These are phyloP conservation scores for Trachelus tabidus DNA, from an alignment of 2,888 invertebrate species.

Conservation along the genomic window DNA sequence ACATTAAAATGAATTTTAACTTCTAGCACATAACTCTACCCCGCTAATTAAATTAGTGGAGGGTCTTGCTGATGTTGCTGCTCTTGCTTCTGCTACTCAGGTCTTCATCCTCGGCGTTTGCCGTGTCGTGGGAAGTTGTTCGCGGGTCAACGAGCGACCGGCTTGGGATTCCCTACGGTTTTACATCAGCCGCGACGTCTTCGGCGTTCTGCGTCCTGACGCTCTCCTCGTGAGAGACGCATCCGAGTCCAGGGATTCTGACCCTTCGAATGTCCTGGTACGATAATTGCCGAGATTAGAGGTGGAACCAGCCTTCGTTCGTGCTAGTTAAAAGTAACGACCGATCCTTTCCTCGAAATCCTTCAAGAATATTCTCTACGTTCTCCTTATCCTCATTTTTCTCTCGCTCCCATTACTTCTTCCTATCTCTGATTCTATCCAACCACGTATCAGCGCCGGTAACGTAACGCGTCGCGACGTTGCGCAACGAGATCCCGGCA, in stretches of 20 bases:
- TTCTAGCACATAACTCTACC: conserved; percentile 22
- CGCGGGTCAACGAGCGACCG: conserved; percentile 51
- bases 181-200: conserved; percentile 30
- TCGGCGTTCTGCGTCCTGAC: conserved; percentile 22
- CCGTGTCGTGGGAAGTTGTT: conserved; percentile 60
- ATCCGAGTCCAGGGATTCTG: background rate
- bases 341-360: conserved; percentile 6
- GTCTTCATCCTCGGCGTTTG: conserved; percentile 25
- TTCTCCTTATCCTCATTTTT: background rate
- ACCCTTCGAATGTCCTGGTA: conserved; percentile 18
- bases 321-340: conserved; percentile 53
- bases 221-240: background rate
- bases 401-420: background rate
- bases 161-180: conserved; percentile 37
- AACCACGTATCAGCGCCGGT: background rate
- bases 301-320: conserved; percentile 29
- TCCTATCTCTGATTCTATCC: background rate
- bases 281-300: conserved; percentile 61
- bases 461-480: background rate
- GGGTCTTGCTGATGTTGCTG: conserved; percentile 35
- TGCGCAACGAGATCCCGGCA: conserved; percentile 16
- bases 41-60: conserved; percentile 56
- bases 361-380: background rate
- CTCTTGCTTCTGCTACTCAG: conserved; percentile 11
- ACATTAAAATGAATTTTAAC: conserved; percentile 19